phyloP scores from a whole-genome alignment of 2,113 vertebrate genomes.

The Thinocorus orbignyianus region DNA sequence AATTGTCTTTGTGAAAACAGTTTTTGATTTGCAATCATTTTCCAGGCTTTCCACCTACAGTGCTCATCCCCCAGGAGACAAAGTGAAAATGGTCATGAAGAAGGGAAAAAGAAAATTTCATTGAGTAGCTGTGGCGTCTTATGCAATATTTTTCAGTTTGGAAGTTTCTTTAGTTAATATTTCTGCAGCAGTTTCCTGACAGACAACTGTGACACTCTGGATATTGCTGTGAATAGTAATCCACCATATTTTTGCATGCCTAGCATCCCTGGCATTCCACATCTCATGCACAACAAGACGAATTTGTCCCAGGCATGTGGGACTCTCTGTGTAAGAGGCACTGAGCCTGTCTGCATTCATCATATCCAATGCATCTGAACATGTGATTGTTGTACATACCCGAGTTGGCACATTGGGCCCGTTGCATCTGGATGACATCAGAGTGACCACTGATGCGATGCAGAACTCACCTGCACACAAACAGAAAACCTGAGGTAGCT shows the following conservation, averaged over 20 bases:
- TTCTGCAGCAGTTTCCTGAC: not conserved
- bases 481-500: not conserved
- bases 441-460: not conserved
- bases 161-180: not conserved
- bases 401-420: accelerated
- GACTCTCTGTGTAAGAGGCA: not conserved
- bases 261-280: not conserved
- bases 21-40: not conserved
- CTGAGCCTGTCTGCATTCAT: not conserved
- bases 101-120: not conserved
- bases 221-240: not conserved
- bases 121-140: not conserved
- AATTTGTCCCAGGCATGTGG: not conserved
- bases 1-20: not conserved
- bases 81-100: not conserved
- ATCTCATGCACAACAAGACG: not conserved
- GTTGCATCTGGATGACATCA: not conserved
- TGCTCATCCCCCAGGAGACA: not conserved
- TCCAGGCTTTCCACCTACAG: not conserved
- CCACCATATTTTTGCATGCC: not conserved
- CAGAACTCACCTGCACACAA: not conserved
- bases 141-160: not conserved
- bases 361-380: not conserved
- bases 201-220: not conserved
- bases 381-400: not conserved